phyloP scores from a whole-genome alignment of 2,888 invertebrate species.

The Polymixis flavicincta region DNA sequence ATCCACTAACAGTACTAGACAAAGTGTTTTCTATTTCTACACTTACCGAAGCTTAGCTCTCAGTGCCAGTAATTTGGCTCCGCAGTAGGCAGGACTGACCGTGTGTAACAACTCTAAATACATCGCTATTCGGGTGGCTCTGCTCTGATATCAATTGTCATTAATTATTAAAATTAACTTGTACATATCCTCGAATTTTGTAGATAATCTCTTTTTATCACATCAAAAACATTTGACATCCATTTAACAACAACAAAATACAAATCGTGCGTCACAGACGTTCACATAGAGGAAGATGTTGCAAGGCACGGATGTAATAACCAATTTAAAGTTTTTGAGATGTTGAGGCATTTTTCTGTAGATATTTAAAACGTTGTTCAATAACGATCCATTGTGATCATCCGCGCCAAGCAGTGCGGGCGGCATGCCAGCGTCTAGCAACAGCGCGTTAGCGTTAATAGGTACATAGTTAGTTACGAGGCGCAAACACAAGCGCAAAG shows the following conservation, averaged over 20 bases:
- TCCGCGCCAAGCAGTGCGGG: conserved; percentile 78
- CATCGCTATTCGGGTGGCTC: conserved; percentile 23
- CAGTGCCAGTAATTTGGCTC: conserved; percentile 21
- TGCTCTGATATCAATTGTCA: conserved; percentile 32
- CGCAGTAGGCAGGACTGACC: conserved; percentile 14
- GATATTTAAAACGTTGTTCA: conserved; percentile 44
- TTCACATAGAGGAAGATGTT: conserved; percentile 71
- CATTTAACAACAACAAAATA: conserved; percentile 58
- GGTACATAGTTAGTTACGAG: conserved; percentile 81
- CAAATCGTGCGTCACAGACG: conserved; percentile 67
- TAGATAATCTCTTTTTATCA: conserved; percentile 16
- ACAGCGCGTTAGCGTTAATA: conserved; percentile 81
- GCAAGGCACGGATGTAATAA: conserved; percentile 73
- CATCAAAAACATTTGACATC: conserved; percentile 35
- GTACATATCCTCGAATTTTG: neutral
- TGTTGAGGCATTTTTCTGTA: conserved; percentile 30
- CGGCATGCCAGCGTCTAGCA: conserved; percentile 78
- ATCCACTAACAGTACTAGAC: conserved; percentile 34
- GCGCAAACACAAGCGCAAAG: conserved; percentile 88
- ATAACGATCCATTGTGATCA: conserved; percentile 62
- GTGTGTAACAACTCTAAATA: conserved; percentile 23
- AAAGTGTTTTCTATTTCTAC: conserved; percentile 44
- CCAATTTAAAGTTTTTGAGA: conserved; percentile 33
- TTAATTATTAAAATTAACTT: conserved; percentile 24
- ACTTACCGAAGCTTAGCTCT: conserved; percentile 39